Evolutionary conservation across 2,797 vertebrate species (phyloP).

Genomic region (Oreochromis mossambicus): DNA sequence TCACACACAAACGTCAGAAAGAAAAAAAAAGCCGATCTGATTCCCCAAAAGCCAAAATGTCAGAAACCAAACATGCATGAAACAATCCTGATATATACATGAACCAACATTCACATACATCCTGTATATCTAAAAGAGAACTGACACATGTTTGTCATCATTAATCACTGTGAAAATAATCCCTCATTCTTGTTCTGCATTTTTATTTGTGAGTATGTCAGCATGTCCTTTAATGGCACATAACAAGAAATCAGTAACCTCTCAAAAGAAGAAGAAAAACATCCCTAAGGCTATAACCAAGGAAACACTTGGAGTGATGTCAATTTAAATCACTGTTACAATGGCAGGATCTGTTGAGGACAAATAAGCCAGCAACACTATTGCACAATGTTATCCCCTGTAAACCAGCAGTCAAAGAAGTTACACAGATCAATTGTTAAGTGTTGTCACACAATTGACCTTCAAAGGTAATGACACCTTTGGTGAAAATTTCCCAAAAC

Average conservation of each 20-base stretch:
- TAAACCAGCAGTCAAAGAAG: not conserved
- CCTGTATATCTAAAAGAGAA: not conserved
- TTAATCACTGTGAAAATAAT: not conserved
- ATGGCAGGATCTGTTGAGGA: not conserved
- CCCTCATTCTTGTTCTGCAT: not conserved
- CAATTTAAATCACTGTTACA: not conserved
- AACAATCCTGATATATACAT: not conserved
- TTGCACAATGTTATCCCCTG: conserved; percentile 40
- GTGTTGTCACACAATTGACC: not conserved
- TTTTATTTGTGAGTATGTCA: not conserved
- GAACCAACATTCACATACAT: not conserved
- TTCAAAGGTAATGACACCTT: not conserved
- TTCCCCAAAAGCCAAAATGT: not conserved
- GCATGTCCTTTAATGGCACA: not conserved
- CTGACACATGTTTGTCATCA: not conserved
- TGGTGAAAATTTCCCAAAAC: not conserved
- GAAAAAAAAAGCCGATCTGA: not conserved
- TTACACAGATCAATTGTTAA: not conserved
- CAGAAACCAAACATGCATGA: not conserved
- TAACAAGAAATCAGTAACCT: conserved; percentile 19
- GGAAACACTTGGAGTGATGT: not conserved
- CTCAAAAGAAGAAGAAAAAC: not conserved
- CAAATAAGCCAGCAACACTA: conserved; percentile 8
- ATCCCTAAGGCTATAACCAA: not conserved
- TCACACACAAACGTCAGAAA: not conserved